Evolutionary conservation across 2,888 invertebrate genomes (phyloP).

Genomic region (Ganaspis brasiliensis): DNA sequence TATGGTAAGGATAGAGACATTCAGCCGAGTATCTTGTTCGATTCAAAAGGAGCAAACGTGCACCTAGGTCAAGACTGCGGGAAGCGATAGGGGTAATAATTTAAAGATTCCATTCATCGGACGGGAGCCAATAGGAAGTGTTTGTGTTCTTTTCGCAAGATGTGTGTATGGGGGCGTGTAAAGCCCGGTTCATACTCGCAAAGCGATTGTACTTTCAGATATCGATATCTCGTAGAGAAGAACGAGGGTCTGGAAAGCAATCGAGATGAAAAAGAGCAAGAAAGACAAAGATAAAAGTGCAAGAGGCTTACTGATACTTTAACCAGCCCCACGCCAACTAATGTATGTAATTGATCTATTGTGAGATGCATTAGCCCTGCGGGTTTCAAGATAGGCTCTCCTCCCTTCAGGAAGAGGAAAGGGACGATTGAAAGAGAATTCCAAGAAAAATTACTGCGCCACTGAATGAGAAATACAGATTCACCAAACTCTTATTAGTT

Average conservation of each 20-base stretch:
- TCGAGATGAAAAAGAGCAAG: conserved; percentile 51
- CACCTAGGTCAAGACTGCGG: conserved; percentile 67
- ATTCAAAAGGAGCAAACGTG: conserved; percentile 48
- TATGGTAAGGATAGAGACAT: neutral
- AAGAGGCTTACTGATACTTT: conserved; percentile 46
- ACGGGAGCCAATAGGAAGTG: conserved; percentile 38
- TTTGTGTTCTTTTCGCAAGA: conserved; percentile 22
- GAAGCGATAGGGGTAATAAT: conserved; percentile 67
- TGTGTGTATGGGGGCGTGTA: conserved; percentile 44
- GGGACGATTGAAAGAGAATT: conserved; percentile 26
- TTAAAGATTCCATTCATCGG: conserved; percentile 68
- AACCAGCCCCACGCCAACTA: conserved; percentile 67
- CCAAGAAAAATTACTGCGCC: neutral
- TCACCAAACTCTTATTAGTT: conserved; percentile 22
- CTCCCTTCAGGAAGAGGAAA: conserved; percentile 41
- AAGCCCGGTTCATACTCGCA: conserved; percentile 57
- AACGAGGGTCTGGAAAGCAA: conserved; percentile 47
- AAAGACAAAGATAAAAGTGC: conserved; percentile 50
- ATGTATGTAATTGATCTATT: conserved; percentile 80
- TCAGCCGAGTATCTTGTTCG: conserved; percentile 5
- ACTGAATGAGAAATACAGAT: neutral
- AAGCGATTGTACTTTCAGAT: conserved; percentile 61
- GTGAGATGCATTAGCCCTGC: conserved; percentile 75
- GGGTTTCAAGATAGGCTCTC: conserved; percentile 42
- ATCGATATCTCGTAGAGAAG: conserved; percentile 65